phyloP scores from a whole-genome alignment of 2,113 vertebrate genomes.

The Felis catus region DNA sequence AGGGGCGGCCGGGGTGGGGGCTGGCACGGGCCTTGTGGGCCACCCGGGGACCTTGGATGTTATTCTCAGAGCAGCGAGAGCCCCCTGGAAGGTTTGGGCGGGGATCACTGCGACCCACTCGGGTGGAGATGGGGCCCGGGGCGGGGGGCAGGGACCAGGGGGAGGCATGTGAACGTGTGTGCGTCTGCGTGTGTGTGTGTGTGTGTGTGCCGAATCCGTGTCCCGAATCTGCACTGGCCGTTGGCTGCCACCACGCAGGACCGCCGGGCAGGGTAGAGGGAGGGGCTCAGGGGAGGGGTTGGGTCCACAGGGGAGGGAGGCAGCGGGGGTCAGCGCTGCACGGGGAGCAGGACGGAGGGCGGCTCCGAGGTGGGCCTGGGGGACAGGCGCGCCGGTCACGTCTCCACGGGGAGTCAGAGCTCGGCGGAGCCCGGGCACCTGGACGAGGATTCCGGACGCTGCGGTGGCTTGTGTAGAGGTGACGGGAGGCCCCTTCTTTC shows the following conservation, averaged over 20 bases:
- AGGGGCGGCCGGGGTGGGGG: rapidly evolving
- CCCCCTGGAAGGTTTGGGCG: not conserved
- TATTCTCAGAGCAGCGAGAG: not conserved
- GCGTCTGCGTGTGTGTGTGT: rapidly evolving
- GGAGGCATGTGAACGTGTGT: rapidly evolving
- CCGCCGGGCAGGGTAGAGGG: not conserved
- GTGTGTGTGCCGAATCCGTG: rapidly evolving
- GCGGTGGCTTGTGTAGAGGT: not conserved
- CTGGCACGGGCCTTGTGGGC: not conserved
- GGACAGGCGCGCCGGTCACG: rapidly evolving
- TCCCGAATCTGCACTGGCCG: not conserved
- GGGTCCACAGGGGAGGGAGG: not conserved
- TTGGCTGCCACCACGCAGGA: not conserved
- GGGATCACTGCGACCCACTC: rapidly evolving
- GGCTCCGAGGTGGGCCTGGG: not conserved
- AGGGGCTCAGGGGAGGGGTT: not conserved
- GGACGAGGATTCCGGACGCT: rapidly evolving
- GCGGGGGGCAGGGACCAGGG: not conserved
- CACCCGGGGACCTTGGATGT: not conserved
- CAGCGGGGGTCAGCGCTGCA: rapidly evolving
- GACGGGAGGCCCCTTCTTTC: rapidly evolving
- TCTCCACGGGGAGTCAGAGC: not conserved
- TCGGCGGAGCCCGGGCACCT: rapidly evolving
- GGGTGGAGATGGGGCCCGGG: not conserved
- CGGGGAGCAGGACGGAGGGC: not conserved